Base-by-base conservation (phyloP, 2,113 vertebrate species). In the Cochlearius cochlearius region DNA sequence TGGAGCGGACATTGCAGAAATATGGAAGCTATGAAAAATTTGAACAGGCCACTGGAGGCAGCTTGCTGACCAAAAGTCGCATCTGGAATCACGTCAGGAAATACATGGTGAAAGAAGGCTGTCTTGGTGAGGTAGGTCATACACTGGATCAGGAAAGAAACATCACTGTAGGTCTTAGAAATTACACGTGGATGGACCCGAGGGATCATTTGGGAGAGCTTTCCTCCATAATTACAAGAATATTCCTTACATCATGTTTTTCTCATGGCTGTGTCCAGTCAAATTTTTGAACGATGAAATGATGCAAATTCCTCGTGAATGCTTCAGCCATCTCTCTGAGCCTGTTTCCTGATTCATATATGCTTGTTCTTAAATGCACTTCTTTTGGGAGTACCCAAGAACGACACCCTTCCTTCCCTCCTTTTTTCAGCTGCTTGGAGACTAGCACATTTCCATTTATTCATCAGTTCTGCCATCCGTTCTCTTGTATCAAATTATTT, bases 41-140 rank as follows among this genome's bases (percentile, higher is more conserved):
- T 96, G 99, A 99, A 71, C 98, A 99, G 95, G 98, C 98, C 71
- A 99, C 99, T 0, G 99, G 99, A 39, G 99, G 99, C 52, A 98
- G 97, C 95, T 97, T 99, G 68, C 98, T 99, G 26, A 98, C 98
- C 90, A 99, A 98, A 95, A 98, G 98, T 34, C 98, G 98, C 49
- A 99, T 99, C 97, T 99, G 98, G 98, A 98, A 98, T 81, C 98
- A 98, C 0, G 99, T 99, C 74, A 98, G 98, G 97, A 99, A 99
- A 75, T 99, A 99, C 96, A 99, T 99, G 99, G 96, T 98, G 95
- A 99, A 99, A 80, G 99, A 99, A 96, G 99, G 99, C 93, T 99
- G 99, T 69, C 77, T 99, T 58, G 99, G 99, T n/a, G 99, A 99
- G 98, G 99, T 99, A 95, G 92, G 98, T 45, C 17, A 5, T 10